Evolutionary conservation across 1,140 invertebrate species (phyloP).

Genomic region (Drosophila rufa): DNA sequence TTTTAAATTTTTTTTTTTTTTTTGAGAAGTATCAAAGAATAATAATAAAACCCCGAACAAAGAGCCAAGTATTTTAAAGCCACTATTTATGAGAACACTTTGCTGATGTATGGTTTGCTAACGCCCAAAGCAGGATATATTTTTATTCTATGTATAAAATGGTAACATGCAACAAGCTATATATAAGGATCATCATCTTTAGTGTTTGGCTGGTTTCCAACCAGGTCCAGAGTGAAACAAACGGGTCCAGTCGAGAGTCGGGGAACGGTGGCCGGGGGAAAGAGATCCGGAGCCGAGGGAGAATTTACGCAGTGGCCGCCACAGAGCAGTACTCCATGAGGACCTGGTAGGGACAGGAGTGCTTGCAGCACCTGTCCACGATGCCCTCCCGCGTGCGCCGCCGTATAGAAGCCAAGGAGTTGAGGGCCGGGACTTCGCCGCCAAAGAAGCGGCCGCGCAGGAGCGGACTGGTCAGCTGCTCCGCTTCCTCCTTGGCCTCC

Average conservation of each 20-base stretch:
- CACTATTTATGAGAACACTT: slow-evolving; percentile 1
- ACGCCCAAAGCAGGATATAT: slow-evolving; percentile 38
- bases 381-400: slow-evolving; percentile 67
- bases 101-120: slow-evolving; percentile 8
- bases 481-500: slow-evolving; percentile 47
- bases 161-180: slow-evolving; percentile 47
- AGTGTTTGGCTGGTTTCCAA: slow-evolving; percentile 5
- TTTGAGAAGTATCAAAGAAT: too few relatives aligned
- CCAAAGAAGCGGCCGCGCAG: slow-evolving; percentile 34
- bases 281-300: neutral
- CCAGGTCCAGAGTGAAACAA: slow-evolving; percentile 20
- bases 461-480: slow-evolving; percentile 1
- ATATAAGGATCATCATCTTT: slow-evolving; percentile 8
- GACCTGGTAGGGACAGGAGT: slow-evolving; percentile 35
- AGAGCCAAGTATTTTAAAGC: neutral
- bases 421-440: slow-evolving; percentile 24
- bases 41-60: neutral
- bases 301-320: slow-evolving; percentile 13
- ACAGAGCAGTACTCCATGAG: slow-evolving; percentile 62
- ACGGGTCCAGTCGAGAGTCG: slow-evolving; percentile 1
- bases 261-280: neutral
- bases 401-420: slow-evolving; percentile 51
- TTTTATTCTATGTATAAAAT: slow-evolving; percentile 18
- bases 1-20: too few relatives aligned
- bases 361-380: slow-evolving; percentile 67